phyloP scores from a whole-genome alignment of 2,888 invertebrate species.

The Blastobasis lacticolella region DNA sequence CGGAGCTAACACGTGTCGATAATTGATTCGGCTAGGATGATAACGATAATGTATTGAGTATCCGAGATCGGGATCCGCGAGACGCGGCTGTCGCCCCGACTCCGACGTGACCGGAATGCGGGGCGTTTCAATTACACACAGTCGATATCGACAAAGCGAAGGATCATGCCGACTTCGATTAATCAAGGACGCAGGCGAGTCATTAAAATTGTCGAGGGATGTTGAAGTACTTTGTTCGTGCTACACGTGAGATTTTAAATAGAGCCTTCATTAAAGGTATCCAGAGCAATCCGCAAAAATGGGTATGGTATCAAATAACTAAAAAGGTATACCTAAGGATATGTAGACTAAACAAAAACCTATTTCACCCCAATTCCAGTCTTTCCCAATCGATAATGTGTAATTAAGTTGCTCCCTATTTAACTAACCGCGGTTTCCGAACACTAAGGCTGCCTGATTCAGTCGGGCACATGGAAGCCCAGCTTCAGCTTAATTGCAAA shows the following conservation, averaged over 20 bases:
- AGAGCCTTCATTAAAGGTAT: too few species aligned
- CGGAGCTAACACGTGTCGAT: slow-evolving; percentile 35
- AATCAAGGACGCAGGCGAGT: too few species aligned
- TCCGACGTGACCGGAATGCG: slow-evolving; percentile 53
- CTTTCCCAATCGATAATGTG: too few species aligned
- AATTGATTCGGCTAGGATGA: slow-evolving; percentile 46
- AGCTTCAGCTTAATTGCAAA: slow-evolving; percentile 57
- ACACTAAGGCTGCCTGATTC: slow-evolving; percentile 29
- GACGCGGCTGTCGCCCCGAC: slow-evolving; percentile 29
- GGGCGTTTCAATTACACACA: slow-evolving; percentile 45
- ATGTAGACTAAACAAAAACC: too few species aligned
- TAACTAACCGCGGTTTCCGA: slow-evolving; percentile 18
- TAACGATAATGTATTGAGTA: slow-evolving; percentile 50
- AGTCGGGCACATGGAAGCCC: slow-evolving; percentile 35
- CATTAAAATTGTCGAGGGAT: too few species aligned
- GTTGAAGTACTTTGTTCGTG: too few species aligned
- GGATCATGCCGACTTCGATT: too few species aligned
- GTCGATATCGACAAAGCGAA: slow-evolving; percentile 28
- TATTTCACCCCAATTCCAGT: too few species aligned
- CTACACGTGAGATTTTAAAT: too few species aligned
- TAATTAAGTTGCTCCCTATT: background rate
- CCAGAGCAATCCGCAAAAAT: too few species aligned
- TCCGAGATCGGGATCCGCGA: slow-evolving; percentile 29
- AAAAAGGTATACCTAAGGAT: too few species aligned
- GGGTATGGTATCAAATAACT: too few species aligned